phyloP scores from a whole-genome alignment of 35 echinoderm and acorn worm genomes.

The Acanthaster planci region DNA sequence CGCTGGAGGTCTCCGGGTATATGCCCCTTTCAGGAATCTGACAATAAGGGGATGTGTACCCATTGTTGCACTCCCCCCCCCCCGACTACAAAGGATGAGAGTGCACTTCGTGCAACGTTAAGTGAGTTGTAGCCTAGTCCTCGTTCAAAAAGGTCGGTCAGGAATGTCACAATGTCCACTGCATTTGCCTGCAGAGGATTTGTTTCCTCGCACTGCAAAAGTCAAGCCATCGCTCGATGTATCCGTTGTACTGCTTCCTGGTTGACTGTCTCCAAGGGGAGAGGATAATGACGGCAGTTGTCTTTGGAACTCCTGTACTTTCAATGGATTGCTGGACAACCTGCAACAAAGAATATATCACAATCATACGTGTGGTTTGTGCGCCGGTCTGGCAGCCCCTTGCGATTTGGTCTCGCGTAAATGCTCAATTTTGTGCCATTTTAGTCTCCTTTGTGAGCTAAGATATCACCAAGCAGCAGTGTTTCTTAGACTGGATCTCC shows the following conservation, averaged over 20 bases:
- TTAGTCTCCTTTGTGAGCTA: no score
- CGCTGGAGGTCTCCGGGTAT: slow-evolving; percentile 45
- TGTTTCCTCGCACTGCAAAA: slow-evolving; percentile 56
- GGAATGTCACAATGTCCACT: no score
- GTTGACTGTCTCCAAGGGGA: slow-evolving; percentile 65
- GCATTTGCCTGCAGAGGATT: no score
- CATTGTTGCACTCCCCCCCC: no score
- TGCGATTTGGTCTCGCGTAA: no score
- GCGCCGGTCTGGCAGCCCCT: no score
- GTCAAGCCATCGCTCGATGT: slow-evolving; percentile 56
- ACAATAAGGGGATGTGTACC: slow-evolving; percentile 49
- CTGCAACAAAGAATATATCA: slow-evolving; percentile 75
- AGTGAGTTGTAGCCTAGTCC: slow-evolving; percentile 52
- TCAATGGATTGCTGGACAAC: slow-evolving; percentile 61
- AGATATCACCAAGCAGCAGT: no score
- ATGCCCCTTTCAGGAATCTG: slow-evolving; percentile 71
- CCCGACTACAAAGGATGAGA: slow-evolving; percentile 41
- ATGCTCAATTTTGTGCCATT: no score
- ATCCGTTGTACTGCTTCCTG: slow-evolving; percentile 49
- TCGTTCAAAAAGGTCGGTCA: slow-evolving; percentile 26
- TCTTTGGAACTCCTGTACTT: slow-evolving; percentile 37
- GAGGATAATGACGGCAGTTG: slow-evolving; percentile 63
- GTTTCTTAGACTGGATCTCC: no score
- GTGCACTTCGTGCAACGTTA: slow-evolving; percentile 62
- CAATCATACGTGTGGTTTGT: no score